These are phyloP conservation scores for Acanthiza pusilla DNA, from an alignment of 2,797 vertebrate species.

Conservation along the genomic window DNA sequence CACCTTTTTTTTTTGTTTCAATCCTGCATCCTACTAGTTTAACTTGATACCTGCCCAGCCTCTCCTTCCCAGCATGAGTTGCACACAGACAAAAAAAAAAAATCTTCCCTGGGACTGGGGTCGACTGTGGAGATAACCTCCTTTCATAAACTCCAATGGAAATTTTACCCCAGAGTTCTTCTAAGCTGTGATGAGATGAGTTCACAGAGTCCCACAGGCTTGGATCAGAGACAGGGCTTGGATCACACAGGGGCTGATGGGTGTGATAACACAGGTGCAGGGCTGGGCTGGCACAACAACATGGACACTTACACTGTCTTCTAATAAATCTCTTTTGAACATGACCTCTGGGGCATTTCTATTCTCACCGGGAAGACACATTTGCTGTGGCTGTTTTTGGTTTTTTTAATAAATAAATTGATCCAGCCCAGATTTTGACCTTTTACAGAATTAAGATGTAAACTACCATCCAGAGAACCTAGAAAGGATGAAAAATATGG, in stretches of 20 bases:
- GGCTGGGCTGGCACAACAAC: not conserved
- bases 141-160: not conserved
- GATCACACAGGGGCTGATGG: not conserved
- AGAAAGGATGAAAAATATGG: not conserved
- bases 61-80: not conserved
- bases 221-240: not conserved
- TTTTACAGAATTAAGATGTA: not conserved
- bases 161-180: not conserved
- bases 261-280: not conserved
- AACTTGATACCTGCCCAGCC: not conserved
- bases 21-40: not conserved
- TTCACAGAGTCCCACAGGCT: not conserved
- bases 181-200: not conserved
- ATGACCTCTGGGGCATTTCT: not conserved
- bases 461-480: not conserved
- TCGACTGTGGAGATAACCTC: not conserved
- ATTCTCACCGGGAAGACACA: not conserved
- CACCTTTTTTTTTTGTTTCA: not conserved
- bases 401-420: not conserved
- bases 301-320: not conserved
- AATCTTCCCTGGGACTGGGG: not conserved
- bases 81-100: not conserved
- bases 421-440: not conserved
- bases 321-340: not conserved
- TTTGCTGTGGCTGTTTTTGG: not conserved